Evolutionary conservation across 1,140 invertebrate genomes (phyloP).

Genomic region (Drosophila lini): DNA sequence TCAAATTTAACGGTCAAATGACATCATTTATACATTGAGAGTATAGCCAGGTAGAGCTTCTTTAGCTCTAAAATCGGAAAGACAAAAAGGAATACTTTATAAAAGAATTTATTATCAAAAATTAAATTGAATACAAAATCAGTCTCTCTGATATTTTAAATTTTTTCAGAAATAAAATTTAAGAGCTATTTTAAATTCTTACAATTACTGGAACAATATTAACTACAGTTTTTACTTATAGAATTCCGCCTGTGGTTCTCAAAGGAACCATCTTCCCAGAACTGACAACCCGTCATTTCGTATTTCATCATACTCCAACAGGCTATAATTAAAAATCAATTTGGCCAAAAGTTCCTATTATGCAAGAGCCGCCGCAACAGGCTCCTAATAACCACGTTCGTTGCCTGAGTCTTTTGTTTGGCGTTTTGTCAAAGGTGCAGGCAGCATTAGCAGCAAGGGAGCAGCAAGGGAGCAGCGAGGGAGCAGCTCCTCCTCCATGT

Average conservation of each 20-base stretch:
- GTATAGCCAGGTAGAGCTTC: too few relatives aligned
- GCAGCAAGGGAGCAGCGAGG: conserved; percentile 2
- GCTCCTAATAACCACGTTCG: conserved; percentile 70
- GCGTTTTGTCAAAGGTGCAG: conserved; percentile 72
- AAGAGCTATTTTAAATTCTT: too few relatives aligned
- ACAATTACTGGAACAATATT: neutral
- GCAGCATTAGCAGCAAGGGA: conserved; percentile 12
- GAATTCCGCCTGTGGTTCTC: neutral
- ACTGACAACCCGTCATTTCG: conserved; percentile 37
- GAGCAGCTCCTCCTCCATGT: conserved; percentile 25
- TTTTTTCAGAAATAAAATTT: neutral
- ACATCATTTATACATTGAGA: neutral
- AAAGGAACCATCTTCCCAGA: conserved; percentile 53
- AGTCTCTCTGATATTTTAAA: neutral
- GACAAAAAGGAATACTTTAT: too few relatives aligned
- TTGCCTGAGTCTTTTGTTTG: conserved; percentile 78
- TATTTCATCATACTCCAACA: conserved; percentile 50
- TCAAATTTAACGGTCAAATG: conserved; percentile 16
- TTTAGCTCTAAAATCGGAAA: neutral
- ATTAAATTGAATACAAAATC: neutral
- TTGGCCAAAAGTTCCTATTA: conserved; percentile 71
- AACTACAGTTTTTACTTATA: neutral
- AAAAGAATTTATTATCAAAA: too few relatives aligned
- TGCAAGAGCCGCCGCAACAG: conserved; percentile 56
- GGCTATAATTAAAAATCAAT: conserved; percentile 80